Evolutionary conservation across 2,113 vertebrate genomes (phyloP).

Genomic region (Anoura caudifer): DNA sequence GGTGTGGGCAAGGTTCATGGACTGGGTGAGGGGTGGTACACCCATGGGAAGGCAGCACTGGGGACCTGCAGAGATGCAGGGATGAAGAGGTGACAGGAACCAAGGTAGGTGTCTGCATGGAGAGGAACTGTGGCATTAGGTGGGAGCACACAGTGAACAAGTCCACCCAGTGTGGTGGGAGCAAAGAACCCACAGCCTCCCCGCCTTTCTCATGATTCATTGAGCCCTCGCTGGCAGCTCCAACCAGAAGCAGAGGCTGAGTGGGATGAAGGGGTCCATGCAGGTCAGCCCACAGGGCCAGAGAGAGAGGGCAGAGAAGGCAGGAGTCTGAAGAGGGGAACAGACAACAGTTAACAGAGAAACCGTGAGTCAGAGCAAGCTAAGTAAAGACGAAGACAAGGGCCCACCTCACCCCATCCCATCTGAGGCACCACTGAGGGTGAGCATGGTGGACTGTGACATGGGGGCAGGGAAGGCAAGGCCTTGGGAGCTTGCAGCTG

Average conservation of each 20-base stretch:
- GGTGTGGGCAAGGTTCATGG: neutral
- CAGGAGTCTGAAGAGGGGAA: neutral
- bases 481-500: no score
- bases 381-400: neutral
- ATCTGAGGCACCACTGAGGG: rapidly evolving
- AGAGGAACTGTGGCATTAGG: neutral
- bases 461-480: neutral
- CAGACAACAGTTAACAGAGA: neutral
- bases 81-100: neutral
- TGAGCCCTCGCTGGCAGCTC: neutral
- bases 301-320: neutral
- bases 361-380: rapidly evolving
- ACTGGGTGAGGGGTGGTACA: neutral
- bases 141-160: neutral
- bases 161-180: neutral
- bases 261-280: rapidly evolving
- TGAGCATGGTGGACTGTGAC: rapidly evolving
- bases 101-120: neutral
- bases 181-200: neutral
- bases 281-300: neutral
- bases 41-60: neutral
- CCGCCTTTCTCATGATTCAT: no score
- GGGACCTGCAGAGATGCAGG: neutral
- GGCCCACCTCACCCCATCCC: rapidly evolving
- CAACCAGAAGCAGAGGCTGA: neutral